Percentiles rank a stretch among this genome's conserved stretches.
phyloP scores from a whole-genome alignment of 2,113 vertebrate genomes.

The Labeo catla region DNA sequence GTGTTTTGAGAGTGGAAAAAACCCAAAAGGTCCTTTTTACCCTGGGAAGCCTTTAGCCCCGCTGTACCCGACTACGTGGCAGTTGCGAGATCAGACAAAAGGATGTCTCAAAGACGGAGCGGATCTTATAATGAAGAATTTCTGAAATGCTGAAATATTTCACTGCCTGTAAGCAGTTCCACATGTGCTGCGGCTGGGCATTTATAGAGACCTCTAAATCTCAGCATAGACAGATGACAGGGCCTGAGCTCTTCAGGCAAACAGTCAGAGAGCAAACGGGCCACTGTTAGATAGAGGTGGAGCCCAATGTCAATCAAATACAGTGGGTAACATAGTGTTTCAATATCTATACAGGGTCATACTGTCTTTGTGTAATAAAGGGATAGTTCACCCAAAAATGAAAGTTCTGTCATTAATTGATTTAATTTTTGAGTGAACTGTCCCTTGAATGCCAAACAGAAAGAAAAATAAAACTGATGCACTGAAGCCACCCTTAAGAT shows the following conservation, averaged over 20 bases:
- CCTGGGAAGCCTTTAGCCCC: background rate
- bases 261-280: background rate
- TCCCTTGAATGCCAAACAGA: background rate
- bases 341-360: background rate
- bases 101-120: slow-evolving; percentile 37
- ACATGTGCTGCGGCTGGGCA: slow-evolving; percentile 55
- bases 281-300: background rate
- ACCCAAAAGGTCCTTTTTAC: background rate
- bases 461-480: background rate
- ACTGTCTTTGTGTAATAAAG: background rate
- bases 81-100: slow-evolving; percentile 42
- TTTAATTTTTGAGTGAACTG: no score
- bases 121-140: slow-evolving; percentile 61
- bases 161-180: slow-evolving; percentile 57
- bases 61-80: slow-evolving; percentile 33
- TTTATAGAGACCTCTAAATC: slow-evolving; percentile 63
- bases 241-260: slow-evolving; percentile 31
- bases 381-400: no score
- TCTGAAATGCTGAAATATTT: slow-evolving; percentile 50
- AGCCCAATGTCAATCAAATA: background rate
- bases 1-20: background rate
- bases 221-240: slow-evolving; percentile 56
- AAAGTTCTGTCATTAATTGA: no score
- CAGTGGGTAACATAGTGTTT: background rate
- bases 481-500: background rate